Evolutionary conservation across 2,797 vertebrate species (phyloP).

Genomic region (Enteromius unitaeniatus): DNA sequence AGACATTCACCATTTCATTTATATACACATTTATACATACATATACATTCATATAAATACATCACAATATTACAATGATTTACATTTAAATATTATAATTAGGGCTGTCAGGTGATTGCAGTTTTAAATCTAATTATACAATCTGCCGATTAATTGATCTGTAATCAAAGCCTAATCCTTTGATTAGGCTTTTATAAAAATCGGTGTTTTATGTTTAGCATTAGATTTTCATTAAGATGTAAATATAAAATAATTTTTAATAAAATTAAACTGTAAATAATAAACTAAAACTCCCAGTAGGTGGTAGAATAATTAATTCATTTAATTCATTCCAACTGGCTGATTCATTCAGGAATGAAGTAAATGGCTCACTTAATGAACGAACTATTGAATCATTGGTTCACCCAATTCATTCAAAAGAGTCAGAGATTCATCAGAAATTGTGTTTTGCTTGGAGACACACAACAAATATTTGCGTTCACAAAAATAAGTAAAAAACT

Average conservation of each 20-base stretch:
- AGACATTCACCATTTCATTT: background rate
- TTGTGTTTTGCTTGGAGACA: background rate
- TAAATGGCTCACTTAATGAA: too few relatives aligned
- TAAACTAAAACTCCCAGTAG: background rate
- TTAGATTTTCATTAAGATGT: background rate
- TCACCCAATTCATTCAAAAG: background rate
- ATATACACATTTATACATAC: background rate
- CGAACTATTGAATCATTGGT: too few relatives aligned
- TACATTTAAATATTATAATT: background rate
- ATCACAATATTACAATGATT: background rate
- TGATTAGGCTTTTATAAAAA: background rate
- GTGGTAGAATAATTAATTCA: background rate
- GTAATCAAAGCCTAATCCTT: background rate
- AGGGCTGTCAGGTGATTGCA: background rate
- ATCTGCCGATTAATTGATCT: too few relatives aligned
- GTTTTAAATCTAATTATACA: background rate
- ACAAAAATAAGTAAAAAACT: background rate
- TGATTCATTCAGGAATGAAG: too few relatives aligned
- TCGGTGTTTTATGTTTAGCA: background rate
- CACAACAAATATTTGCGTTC: too few relatives aligned
- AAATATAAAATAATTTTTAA: background rate
- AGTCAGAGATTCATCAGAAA: background rate
- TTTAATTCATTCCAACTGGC: background rate
- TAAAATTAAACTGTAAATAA: background rate
- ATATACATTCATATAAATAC: background rate